Evolutionary conservation across 2,888 invertebrate genomes (phyloP).

Genomic region (Coremacera marginata): DNA sequence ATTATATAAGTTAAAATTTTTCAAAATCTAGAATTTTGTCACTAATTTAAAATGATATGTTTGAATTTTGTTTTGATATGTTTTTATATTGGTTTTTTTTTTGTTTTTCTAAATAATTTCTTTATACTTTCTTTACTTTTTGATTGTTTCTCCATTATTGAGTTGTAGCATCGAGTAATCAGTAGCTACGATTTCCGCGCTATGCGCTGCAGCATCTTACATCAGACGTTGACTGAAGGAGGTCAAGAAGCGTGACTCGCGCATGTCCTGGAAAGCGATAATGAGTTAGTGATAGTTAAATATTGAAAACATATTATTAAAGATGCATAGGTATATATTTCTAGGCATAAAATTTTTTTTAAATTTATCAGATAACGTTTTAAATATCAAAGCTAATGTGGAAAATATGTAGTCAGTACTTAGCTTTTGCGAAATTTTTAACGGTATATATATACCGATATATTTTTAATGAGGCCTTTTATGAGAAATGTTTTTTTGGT

Average conservation of each 20-base stretch:
- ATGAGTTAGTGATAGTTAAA: too few species aligned
- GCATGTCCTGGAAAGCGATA: slow-evolving; percentile 43
- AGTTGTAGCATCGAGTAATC: not conserved
- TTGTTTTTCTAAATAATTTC: slow-evolving; percentile 14
- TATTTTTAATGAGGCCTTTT: too few species aligned
- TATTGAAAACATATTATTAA: too few species aligned
- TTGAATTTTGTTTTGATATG: slow-evolving; percentile 40
- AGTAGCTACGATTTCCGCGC: not conserved
- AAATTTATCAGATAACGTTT: too few species aligned
- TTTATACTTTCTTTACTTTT: slow-evolving; percentile 23
- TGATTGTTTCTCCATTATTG: slow-evolving; percentile 26
- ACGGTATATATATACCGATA: too few species aligned
- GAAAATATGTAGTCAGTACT: too few species aligned
- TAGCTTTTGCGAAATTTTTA: too few species aligned
- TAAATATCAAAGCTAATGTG: too few species aligned
- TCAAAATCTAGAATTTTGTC: not conserved
- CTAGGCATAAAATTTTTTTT: too few species aligned
- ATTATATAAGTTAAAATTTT: slow-evolving; percentile 3
- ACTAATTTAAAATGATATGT: slow-evolving; percentile 35
- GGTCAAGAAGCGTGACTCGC: slow-evolving; percentile 40
- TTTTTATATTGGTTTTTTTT: not conserved
- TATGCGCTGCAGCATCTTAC: slow-evolving; percentile 24
- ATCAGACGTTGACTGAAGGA: slow-evolving; percentile 53
- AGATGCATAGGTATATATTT: too few species aligned
- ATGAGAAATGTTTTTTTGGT: too few species aligned